Evolutionary conservation across 1,140 invertebrate species (phyloP), one percentile per base, ranked within the genome.

Genomic region (Phthorimaea operculella): DNA sequence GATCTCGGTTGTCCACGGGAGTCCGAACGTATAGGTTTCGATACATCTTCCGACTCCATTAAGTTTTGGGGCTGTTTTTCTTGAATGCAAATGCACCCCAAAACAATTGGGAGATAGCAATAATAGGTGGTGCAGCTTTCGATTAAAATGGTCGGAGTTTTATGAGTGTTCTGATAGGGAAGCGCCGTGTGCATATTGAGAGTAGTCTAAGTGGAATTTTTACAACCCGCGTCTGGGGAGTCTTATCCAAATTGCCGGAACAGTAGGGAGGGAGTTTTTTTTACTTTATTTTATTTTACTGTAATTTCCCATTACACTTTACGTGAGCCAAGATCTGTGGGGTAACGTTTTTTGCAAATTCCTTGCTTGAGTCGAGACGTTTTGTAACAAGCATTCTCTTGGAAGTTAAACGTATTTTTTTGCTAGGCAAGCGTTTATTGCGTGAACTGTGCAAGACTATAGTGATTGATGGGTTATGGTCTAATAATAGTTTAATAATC

Each of bases 291-390:
- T 84, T 84, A 82, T 83, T 83, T 84, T 84, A 84, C 70, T 83
- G 81, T 83, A 83, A 83, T 84, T 83, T 83, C 74, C 75, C 76
- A 82, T 84, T 84, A 82, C 79, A 75, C 79, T 79, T 78, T 84
- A 81, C 78, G 81, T 80, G 80, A 81, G 66, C 68, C 74, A 66
- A 63, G 62, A 63, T 61, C 56, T 73, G 74, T 76, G 76, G 81
- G 81, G 79, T 76, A 70, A 57, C 55, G 60, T 76, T 82, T 62
- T 83, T 83, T 79, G 59, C 62, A 49, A 63, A 61, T 33, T 50
- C 48, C 48, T 6, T 50, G 21, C 21, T 28, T 6, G 6, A 28
- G 21, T 6, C 21, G 21, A 28, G 21, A 2, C 21, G 21, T 28
- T 28, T 28, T 28, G 21, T 28, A 4, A 28, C 21, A 4, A 4